These are phyloP conservation scores for Fistularia tabacaria DNA, from an alignment of 2,797 vertebrate species.

Conservation along the genomic window DNA sequence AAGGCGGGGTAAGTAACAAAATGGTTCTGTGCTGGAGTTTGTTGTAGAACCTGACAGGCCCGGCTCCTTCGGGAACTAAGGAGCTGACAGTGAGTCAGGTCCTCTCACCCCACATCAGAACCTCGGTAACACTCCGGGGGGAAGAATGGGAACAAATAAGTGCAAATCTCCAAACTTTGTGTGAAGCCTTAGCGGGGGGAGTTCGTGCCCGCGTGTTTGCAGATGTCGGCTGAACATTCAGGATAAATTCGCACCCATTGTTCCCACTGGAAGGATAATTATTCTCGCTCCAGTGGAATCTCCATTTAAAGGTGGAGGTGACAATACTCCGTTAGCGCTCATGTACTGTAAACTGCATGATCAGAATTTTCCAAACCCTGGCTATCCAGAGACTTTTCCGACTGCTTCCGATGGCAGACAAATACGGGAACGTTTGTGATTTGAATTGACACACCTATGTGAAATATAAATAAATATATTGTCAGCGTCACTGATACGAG, in stretches of 20 bases:
- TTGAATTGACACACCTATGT: no score
- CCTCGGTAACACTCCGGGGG: background rate
- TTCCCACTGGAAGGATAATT: conserved; percentile 36
- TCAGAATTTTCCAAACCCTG: background rate
- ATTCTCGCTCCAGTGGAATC: conserved; percentile 45
- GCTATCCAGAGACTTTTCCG: conserved; percentile 22
- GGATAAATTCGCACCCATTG: conserved; percentile 38
- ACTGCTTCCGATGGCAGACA: conserved; percentile 3
- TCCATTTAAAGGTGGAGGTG: conserved; percentile 17
- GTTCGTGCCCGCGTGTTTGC: no score
- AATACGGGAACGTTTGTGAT: no score
- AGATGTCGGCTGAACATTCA: no score
- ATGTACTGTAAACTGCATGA: no score
- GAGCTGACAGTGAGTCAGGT: background rate
- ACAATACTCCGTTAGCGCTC: background rate
- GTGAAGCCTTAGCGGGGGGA: background rate
- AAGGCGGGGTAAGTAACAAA: background rate
- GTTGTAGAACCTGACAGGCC: background rate
- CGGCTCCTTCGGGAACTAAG: background rate
- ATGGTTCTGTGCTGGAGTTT: background rate
- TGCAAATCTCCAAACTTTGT: background rate
- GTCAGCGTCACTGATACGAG: no score
- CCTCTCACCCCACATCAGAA: conserved; percentile 5
- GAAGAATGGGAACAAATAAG: conserved; percentile 2
- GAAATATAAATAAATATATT: conserved; percentile 1